Conservation (phyloP, 2,113 vertebrate species). For the Hippoglossus stenolepis region DNA sequence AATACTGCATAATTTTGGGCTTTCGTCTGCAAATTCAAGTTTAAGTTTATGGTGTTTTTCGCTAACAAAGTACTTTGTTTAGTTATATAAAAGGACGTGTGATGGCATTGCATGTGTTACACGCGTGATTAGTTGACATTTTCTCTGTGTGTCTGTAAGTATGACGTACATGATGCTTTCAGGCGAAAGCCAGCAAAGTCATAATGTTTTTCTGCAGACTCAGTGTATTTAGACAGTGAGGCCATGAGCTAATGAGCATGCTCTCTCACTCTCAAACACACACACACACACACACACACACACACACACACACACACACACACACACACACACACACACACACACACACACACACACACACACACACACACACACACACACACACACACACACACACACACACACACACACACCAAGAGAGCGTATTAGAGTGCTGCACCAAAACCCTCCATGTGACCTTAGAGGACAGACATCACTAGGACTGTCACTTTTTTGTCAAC, state of each 20-base stretch:
- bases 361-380: too few species aligned
- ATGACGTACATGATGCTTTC: constrained; percentile 44
- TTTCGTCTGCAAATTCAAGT: not conserved
- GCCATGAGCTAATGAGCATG: constrained; percentile 57
- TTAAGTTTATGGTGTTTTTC: not conserved
- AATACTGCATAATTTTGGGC: not conserved
- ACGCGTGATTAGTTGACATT: constrained; percentile 27
- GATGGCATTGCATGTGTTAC: not conserved
- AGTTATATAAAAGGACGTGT: constrained; percentile 37
- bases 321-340: too few species aligned
- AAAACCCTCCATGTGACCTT: constrained; percentile 47
- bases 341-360: too few species aligned
- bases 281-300: constrained; percentile 6
- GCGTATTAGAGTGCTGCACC: constrained; percentile 40
- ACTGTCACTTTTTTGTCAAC: constrained; percentile 57
- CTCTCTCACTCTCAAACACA: constrained; percentile 6
- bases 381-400: too few species aligned
- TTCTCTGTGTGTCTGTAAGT: not conserved
- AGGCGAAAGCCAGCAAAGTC: constrained; percentile 47
- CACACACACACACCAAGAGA: not conserved
- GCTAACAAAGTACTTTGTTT: not conserved
- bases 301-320: too few species aligned
- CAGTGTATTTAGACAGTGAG: constrained; percentile 54
- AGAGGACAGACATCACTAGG: constrained; percentile 59
- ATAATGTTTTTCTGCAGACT: constrained; percentile 60